A percentile compares a stretch with the other conserved stretches of the same genome.
phyloP scores from a whole-genome alignment of 2,797 vertebrate genomes.

The Molothrus aeneus region DNA sequence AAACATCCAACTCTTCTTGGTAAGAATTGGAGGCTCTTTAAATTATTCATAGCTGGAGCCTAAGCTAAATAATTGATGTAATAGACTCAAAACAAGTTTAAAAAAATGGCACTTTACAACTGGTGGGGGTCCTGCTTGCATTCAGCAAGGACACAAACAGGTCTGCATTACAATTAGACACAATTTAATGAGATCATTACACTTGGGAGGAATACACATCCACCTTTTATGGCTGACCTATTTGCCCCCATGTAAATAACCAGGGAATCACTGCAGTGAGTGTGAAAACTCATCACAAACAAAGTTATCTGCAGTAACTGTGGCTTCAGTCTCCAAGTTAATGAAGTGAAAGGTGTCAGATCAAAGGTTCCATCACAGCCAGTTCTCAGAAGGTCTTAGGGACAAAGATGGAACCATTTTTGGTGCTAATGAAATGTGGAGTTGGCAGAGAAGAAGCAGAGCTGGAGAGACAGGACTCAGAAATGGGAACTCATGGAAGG shows the following conservation, averaged over 20 bases:
- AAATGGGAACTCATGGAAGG: background rate
- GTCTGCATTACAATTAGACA: background rate
- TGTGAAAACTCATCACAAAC: background rate
- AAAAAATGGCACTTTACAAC: background rate
- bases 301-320: background rate
- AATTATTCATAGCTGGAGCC: background rate
- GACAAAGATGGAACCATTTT: background rate
- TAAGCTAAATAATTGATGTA: background rate
- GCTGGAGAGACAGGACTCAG: background rate
- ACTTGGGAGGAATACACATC: background rate
- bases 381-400: background rate
- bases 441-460: background rate
- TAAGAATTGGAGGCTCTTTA: background rate
- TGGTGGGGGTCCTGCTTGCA: background rate
- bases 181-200: slow-evolving; percentile 16
- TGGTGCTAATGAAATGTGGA: background rate
- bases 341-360: slow-evolving; percentile 27
- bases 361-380: background rate
- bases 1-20: background rate
- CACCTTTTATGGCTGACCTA: background rate
- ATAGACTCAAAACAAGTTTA: background rate
- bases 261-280: background rate
- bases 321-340: background rate
- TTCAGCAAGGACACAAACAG: background rate
- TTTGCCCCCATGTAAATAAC: slow-evolving; percentile 5